These are phyloP conservation scores for Hirudo medicinalis DNA, from an alignment of 1,140 invertebrate species.

Conservation along the genomic window DNA sequence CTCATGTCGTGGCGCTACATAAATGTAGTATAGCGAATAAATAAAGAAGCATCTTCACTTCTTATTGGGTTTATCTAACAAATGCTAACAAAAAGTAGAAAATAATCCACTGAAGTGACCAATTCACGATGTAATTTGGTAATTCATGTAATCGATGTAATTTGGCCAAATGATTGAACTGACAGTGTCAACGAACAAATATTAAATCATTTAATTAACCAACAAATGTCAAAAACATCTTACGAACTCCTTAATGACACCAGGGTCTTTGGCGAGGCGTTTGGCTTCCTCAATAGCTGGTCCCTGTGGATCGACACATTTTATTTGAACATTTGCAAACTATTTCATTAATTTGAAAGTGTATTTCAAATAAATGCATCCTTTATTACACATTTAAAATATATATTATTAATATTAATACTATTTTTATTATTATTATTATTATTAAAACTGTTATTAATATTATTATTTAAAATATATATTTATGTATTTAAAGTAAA, in stretches of 20 bases:
- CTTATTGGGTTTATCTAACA: neutral
- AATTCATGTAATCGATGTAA: too few species aligned
- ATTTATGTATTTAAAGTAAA: too few species aligned
- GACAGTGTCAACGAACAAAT: neutral
- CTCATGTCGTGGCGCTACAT: neutral
- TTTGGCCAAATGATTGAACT: neutral
- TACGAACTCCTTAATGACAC: neutral
- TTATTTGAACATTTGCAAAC: neutral
- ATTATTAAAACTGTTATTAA: constrained; percentile 2
- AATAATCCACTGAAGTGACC: too few species aligned
- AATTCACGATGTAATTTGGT: neutral
- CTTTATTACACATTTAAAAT: neutral
- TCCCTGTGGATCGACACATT: neutral
- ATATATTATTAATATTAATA: neutral
- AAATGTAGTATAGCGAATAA: neutral
- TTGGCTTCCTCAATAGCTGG: neutral
- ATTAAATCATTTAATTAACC: neutral
- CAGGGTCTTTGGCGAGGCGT: neutral
- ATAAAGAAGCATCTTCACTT: neutral
- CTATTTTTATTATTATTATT: neutral
- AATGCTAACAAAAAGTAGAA: neutral
- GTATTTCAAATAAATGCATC: neutral
- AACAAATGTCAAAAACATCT: neutral
- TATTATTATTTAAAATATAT: neutral
- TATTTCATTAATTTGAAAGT: neutral